Percentiles rank a stretch among this genome's conserved stretches.
Evolutionary conservation across 2,113 vertebrate species (phyloP).

Genomic region (Aphyosemion australe): DNA sequence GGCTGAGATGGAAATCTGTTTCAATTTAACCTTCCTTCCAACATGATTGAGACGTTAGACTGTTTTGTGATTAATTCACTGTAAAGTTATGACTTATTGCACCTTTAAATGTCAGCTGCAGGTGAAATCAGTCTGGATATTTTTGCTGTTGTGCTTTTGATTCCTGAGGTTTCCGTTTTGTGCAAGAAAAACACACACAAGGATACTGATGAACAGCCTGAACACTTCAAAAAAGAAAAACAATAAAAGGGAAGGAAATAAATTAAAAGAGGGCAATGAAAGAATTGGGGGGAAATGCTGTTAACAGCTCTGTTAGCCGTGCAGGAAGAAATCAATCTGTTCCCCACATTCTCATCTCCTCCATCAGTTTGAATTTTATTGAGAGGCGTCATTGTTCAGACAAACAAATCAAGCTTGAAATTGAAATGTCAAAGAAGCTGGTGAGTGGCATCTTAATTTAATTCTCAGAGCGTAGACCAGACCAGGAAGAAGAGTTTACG

Average conservation of each 20-base stretch:
- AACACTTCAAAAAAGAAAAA: neutral
- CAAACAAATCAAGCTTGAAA: constrained; percentile 20
- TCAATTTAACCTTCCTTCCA: no score
- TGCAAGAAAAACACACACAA: neutral
- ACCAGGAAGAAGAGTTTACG: neutral
- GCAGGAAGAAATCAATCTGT: neutral
- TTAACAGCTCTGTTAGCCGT: neutral
- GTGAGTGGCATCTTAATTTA: constrained; percentile 21
- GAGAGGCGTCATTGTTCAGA: constrained; percentile 7
- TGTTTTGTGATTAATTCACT: no score
- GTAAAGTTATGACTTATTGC: no score
- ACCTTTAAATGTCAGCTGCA: neutral
- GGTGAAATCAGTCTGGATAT: neutral
- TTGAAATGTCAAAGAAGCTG: constrained; percentile 20
- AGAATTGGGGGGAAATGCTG: neutral
- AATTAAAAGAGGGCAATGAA: neutral
- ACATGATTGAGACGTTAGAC: no score
- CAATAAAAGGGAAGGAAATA: neutral
- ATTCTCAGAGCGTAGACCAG: neutral
- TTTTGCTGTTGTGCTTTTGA: neutral
- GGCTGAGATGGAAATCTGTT: no score
- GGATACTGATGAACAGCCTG: neutral
- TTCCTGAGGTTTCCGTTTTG: neutral
- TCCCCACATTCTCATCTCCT: neutral
- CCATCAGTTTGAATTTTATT: neutral